Conservation (phyloP, 2,888 invertebrate species). For the Microplitis deprimator region DNA sequence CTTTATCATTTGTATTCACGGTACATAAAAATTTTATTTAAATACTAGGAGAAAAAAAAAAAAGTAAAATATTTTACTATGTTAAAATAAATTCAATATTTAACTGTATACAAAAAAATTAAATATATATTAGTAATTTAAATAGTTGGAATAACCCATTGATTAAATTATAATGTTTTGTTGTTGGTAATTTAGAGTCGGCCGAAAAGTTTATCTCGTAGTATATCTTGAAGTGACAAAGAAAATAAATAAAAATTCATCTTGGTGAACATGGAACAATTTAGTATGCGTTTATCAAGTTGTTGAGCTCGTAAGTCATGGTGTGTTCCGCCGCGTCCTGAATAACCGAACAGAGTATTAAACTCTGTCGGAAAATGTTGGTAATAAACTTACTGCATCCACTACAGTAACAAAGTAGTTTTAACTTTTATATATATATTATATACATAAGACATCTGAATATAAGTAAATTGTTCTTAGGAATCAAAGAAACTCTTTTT, state of each 20-base stretch:
- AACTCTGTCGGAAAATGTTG: not conserved
- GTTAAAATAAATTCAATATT: too few species aligned
- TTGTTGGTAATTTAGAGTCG: too few species aligned
- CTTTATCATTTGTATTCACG: too few species aligned
- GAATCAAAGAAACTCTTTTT: not conserved
- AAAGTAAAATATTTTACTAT: too few species aligned
- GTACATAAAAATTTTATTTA: too few species aligned
- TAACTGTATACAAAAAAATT: too few species aligned
- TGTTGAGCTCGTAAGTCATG: constrained; percentile 11
- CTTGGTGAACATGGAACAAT: not conserved
- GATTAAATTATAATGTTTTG: too few species aligned
- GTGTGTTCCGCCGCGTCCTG: not conserved
- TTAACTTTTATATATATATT: not conserved
- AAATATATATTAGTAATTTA: too few species aligned
- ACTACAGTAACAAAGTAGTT: not conserved
- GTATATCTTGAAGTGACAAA: not conserved
- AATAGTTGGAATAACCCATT: too few species aligned
- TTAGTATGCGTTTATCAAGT: constrained; percentile 9
- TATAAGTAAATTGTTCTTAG: not conserved
- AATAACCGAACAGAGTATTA: constrained; percentile 1
- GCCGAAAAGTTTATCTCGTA: not conserved
- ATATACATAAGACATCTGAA: not conserved
- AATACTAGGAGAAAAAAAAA: too few species aligned
- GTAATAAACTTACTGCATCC: not conserved
- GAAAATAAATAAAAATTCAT: constrained; percentile 1